Conservation (phyloP, 2,888 invertebrate species). For the Sclerodermus sp. region DNA sequence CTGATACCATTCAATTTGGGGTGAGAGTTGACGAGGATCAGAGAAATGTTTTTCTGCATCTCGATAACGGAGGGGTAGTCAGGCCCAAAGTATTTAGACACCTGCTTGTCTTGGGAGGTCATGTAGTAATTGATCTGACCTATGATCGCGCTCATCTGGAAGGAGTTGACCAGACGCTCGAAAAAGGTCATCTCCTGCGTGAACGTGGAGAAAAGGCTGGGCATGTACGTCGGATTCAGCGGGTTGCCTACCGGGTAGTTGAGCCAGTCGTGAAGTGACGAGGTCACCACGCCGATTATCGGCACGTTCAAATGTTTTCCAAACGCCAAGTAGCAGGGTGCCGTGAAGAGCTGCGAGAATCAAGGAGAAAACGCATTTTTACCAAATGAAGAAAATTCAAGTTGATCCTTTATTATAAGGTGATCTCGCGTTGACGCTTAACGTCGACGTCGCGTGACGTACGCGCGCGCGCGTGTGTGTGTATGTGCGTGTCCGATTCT, state of each 20-base stretch:
- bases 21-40: slow-evolving; percentile 62
- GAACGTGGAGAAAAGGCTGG: slow-evolving; percentile 24
- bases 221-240: slow-evolving; percentile 29
- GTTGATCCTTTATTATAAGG: too few species aligned
- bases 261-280: slow-evolving; percentile 41
- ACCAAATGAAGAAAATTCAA: too few species aligned
- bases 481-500: too few species aligned
- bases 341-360: slow-evolving; percentile 36
- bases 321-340: slow-evolving; percentile 42
- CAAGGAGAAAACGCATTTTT: too few species aligned
- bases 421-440: too few species aligned
- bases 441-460: too few species aligned
- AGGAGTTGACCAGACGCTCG: slow-evolving; percentile 38
- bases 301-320: slow-evolving; percentile 40
- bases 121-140: slow-evolving; percentile 22
- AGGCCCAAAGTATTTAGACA: slow-evolving; percentile 35
- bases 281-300: slow-evolving; percentile 31
- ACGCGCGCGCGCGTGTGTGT: too few species aligned
- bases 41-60: slow-evolving; percentile 39
- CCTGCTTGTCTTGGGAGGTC: slow-evolving; percentile 16
- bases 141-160: slow-evolving; percentile 1
- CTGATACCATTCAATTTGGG: slow-evolving; percentile 60
- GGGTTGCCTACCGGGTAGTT: slow-evolving; percentile 36
- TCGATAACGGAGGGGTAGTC: slow-evolving; percentile 26
- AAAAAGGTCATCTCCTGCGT: slow-evolving; percentile 33